Evolutionary conservation across 2,797 vertebrate species (phyloP).

Genomic region (Centroberyx gerrardi): DNA sequence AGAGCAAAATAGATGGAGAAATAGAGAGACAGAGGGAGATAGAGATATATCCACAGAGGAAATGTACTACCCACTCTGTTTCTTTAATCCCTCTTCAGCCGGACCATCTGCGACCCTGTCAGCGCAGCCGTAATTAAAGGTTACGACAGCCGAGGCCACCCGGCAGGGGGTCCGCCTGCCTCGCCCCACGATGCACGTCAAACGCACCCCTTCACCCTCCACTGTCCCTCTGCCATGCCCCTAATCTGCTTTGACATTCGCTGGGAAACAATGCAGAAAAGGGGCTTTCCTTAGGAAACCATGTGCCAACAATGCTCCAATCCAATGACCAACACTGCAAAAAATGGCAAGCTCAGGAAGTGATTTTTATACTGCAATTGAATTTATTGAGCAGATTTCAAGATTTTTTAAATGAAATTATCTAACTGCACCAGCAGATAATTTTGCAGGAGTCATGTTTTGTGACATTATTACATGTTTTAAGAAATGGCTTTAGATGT

Average conservation of each 20-base stretch:
- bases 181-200: constrained; percentile 63
- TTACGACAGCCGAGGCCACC: constrained; percentile 76
- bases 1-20: neutral
- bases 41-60: constrained; percentile 5
- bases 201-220: constrained; percentile 65
- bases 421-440: too few relatives aligned
- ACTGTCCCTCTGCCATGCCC: constrained; percentile 61
- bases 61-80: constrained; percentile 33
- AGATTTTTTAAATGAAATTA: too few relatives aligned
- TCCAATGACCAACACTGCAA: constrained; percentile 30
- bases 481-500: too few relatives aligned
- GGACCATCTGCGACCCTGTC: constrained; percentile 81
- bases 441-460: too few relatives aligned
- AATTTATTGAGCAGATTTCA: neutral
- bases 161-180: constrained; percentile 74
- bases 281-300: constrained; percentile 70
- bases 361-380: neutral
- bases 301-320: constrained; percentile 63
- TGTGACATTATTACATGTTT: too few relatives aligned
- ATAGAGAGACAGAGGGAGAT: neutral
- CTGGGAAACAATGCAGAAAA: constrained; percentile 63
- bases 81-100: constrained; percentile 60
- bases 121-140: constrained; percentile 81
- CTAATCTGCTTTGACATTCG: constrained; percentile 71
- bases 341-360: neutral